phyloP scores from a whole-genome alignment of 2,888 invertebrate genomes.

The Cylindroiulus punctatus region DNA sequence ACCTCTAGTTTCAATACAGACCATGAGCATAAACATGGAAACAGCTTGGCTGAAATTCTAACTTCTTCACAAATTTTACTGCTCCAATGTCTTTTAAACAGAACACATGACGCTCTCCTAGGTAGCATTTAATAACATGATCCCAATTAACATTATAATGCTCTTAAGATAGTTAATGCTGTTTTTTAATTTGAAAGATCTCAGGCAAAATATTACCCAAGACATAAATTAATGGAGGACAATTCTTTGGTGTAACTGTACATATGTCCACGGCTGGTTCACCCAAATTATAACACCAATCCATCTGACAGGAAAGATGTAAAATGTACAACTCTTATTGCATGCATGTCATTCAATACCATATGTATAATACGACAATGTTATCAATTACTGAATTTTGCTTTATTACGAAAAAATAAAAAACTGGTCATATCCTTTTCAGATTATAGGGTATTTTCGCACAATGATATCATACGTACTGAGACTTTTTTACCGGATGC shows the following conservation, averaged over 20 bases:
- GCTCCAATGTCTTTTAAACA: conserved; percentile 82
- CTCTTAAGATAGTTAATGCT: too few relatives aligned
- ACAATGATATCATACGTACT: conserved; percentile 61
- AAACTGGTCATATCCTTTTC: too few relatives aligned
- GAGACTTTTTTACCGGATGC: conserved; percentile 72
- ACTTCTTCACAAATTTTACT: conserved; percentile 82
- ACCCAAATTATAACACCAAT: conserved; percentile 85
- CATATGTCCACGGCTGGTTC: conserved; percentile 76
- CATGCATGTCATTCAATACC: too few relatives aligned
- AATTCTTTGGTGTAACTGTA: conserved; percentile 72
- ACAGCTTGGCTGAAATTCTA: conserved; percentile 79
- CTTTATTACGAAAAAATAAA: too few relatives aligned
- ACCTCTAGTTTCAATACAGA: not conserved
- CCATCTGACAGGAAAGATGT: conserved; percentile 67
- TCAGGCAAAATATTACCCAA: conserved; percentile 70
- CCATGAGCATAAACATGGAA: conserved; percentile 58
- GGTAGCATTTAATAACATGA: conserved; percentile 17
- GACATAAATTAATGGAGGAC: conserved; percentile 78
- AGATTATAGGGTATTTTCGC: conserved; percentile 47
- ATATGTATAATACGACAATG: too few relatives aligned
- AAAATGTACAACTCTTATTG: too few relatives aligned
- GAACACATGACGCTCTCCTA: conserved; percentile 80
- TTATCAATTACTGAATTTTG: too few relatives aligned
- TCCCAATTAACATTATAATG: too few relatives aligned
- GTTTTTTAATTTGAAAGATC: too few relatives aligned